A percentile compares a stretch with the other conserved stretches of the same genome.
These are phyloP conservation scores for Callimorpha dominula DNA, from an alignment of 2,888 invertebrate species.

Conservation along the genomic window DNA sequence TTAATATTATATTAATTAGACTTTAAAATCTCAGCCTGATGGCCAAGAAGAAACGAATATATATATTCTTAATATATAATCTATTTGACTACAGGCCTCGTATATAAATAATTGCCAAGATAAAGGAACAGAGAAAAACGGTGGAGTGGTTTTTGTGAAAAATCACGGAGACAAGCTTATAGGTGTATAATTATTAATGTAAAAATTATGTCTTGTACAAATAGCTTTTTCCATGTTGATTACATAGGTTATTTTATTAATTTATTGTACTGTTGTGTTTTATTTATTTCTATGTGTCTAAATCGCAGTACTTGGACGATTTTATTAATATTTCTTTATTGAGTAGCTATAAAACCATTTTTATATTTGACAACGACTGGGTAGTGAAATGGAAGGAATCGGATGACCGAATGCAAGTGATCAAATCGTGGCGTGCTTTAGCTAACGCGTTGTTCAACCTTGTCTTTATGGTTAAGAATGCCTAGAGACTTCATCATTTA, in stretches of 20 bases:
- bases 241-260: constrained; percentile 47
- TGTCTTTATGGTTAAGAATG: no score
- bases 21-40: constrained; percentile 10
- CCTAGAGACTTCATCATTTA: neutral
- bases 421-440: neutral
- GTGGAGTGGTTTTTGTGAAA: constrained; percentile 38
- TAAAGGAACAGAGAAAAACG: constrained; percentile 4
- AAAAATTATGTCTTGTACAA: constrained; percentile 55
- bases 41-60: constrained; percentile 11
- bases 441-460: neutral
- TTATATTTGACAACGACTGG: no score
- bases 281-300: constrained; percentile 24
- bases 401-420: neutral
- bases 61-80: constrained; percentile 19
- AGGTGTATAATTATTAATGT: constrained; percentile 44
- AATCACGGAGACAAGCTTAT: constrained; percentile 30
- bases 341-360: no score
- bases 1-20: constrained; percentile 16
- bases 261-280: constrained; percentile 49
- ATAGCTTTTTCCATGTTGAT: constrained; percentile 48
- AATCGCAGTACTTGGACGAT: constrained; percentile 13
- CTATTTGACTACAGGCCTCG: constrained; percentile 20
- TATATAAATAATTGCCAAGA: constrained; percentile 5
- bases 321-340: neutral
- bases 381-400: no score